A percentile compares a stretch with the other conserved stretches of the same genome.
Conservation (phyloP, 2,888 invertebrate species). For the Parapristionchus giblindavisi region DNA sequence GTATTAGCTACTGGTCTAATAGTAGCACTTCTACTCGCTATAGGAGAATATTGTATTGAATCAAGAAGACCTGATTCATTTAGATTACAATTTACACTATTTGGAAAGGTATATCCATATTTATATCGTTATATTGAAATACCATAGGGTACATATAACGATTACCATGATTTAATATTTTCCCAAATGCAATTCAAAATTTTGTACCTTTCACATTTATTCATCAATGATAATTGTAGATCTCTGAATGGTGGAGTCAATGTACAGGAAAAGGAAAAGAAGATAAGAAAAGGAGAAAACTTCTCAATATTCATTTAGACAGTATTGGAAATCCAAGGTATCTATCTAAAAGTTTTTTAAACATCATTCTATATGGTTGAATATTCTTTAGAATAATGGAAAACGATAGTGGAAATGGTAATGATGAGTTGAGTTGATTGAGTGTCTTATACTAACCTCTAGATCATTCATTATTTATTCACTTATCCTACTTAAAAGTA, state of each 20-base stretch:
- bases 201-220: too few relatives aligned
- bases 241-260: slow-evolving; percentile 53
- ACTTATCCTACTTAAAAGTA: too few relatives aligned
- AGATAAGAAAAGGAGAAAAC: slow-evolving; percentile 47
- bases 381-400: background rate
- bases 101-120: slow-evolving; percentile 63
- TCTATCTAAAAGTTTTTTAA: background rate
- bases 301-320: slow-evolving; percentile 56
- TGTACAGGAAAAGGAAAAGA: slow-evolving; percentile 41
- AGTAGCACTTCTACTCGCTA: slow-evolving; percentile 59
- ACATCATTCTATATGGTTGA: background rate
- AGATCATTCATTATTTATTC: background rate
- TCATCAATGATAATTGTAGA: slow-evolving; percentile 45
- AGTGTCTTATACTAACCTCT: slow-evolving; percentile 1
- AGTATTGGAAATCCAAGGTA: slow-evolving; percentile 50
- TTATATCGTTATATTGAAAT: too few relatives aligned
- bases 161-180: too few relatives aligned
- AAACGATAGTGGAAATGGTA: slow-evolving; percentile 18
- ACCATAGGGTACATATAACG: too few relatives aligned
- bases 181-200: too few relatives aligned
- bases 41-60: slow-evolving; percentile 65
- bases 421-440: slow-evolving; percentile 14
- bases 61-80: slow-evolving; percentile 54
- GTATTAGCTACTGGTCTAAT: slow-evolving; percentile 64
- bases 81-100: slow-evolving; percentile 57